phyloP scores from a whole-genome alignment of 2,888 invertebrate species.

The Hypomecis punctinalis region DNA sequence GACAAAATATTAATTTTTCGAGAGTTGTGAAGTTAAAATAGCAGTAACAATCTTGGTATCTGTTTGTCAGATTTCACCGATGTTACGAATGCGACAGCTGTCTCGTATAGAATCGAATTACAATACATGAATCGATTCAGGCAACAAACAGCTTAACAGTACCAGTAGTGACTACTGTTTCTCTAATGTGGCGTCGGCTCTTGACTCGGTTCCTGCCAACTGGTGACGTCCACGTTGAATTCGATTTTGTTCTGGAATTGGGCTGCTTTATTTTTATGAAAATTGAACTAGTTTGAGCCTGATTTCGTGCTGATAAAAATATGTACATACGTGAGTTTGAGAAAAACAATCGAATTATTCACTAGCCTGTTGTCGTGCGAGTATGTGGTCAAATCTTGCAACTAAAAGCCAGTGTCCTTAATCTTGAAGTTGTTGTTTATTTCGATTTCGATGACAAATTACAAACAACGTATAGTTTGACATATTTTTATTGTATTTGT shows the following conservation, averaged over 20 bases:
- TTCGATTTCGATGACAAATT: too few species aligned
- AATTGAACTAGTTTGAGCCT: not conserved
- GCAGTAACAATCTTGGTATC: not conserved
- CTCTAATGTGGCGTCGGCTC: not conserved
- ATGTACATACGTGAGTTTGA: too few species aligned
- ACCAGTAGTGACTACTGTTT: constrained; percentile 17
- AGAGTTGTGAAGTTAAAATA: not conserved
- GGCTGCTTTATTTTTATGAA: not conserved
- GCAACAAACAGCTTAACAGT: constrained; percentile 24
- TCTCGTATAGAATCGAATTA: constrained; percentile 27
- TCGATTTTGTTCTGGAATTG: constrained; percentile 4
- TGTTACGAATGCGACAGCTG: constrained; percentile 18
- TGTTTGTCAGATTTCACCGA: constrained; percentile 20
- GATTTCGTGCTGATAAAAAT: too few species aligned
- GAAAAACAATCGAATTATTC: too few species aligned
- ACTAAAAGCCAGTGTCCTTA: too few species aligned
- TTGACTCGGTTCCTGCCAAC: constrained; percentile 10
- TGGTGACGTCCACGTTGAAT: not conserved
- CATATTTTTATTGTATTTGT: too few species aligned
- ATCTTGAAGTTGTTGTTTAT: too few species aligned
- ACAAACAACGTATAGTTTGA: too few species aligned
- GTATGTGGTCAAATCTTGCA: too few species aligned
- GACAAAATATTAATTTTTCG: too few species aligned
- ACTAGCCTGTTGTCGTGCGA: too few species aligned
- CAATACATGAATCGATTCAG: constrained; percentile 30